Base-by-base conservation (phyloP, 2,888 invertebrate species). In the Biston betularia region DNA sequence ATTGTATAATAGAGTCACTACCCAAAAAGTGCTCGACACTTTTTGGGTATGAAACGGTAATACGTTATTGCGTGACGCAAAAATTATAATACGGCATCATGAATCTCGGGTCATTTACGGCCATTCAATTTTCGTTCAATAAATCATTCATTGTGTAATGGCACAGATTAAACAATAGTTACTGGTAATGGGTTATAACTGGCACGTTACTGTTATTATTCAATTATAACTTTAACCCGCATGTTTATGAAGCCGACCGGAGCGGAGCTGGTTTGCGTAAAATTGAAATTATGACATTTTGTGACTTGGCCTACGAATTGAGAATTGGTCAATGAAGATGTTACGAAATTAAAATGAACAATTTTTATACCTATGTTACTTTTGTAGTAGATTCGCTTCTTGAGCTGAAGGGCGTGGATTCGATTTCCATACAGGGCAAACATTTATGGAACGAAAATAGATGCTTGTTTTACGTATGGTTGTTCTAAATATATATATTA, bases 21-120 rank as follows among this genome's bases (percentile, higher is more conserved):
- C 24, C 24, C 24, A 3, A 1, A 1, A 1, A 24, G 24, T 38
- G 9, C 38, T 38, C 0, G 9, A 38, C 38, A 38, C 0, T 38
- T 38, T 9, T 38, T 1, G 38, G 33, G 34, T 50, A 50, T 48
- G 50, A 6, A 54, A 38, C 6, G 8, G 56, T 56, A 58, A 49
- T n/a, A n/a, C n/a, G n/a, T 62, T 64, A 59, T 50, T n/a, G 48
- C 10, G 46, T 53, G 60, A 50, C 57, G 48, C 59, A 67, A 55
- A 62, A 56, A 59, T 74, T 76, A 65, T 70, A 61, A 35, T 68
- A 69, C 58, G 1, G 46, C 69, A 57, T 71, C 71, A 69, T 69
- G 72, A 64, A 69, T 73, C 70, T 67, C 75, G 77, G 76, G 72
- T 77, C 73, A 74, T 66, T 75, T 69, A 69, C 56, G 68, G 35